Evolutionary conservation across 2,888 invertebrate species (phyloP).

Genomic region (Charanyca ferruginea): DNA sequence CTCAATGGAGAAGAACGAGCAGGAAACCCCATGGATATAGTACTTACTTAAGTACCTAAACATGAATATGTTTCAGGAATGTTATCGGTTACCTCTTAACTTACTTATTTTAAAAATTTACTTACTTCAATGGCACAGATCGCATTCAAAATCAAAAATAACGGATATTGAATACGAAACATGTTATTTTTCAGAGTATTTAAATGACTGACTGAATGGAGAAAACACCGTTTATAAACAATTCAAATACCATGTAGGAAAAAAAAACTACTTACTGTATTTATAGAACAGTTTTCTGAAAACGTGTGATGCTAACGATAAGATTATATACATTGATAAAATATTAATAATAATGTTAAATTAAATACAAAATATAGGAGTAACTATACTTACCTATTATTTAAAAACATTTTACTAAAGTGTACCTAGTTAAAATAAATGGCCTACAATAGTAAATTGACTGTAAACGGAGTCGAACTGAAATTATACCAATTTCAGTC

Average conservation of each 20-base stretch:
- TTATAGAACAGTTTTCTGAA: background rate
- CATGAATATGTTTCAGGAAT: too few relatives aligned
- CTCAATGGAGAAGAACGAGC: too few relatives aligned
- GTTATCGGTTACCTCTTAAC: too few relatives aligned
- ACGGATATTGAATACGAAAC: slow-evolving; percentile 7
- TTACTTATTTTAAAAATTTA: background rate
- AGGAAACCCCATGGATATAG: too few relatives aligned
- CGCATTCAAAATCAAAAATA: slow-evolving; percentile 7
- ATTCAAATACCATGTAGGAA: too few relatives aligned
- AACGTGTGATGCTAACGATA: slow-evolving; percentile 6
- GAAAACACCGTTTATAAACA: background rate
- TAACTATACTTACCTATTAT: background rate
- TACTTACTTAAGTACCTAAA: too few relatives aligned
- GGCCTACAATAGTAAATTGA: background rate
- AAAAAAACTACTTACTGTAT: too few relatives aligned
- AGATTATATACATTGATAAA: slow-evolving; percentile 14
- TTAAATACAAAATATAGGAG: background rate
- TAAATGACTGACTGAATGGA: background rate
- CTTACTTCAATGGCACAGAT: slow-evolving; percentile 30
- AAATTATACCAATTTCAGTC: too few relatives aligned
- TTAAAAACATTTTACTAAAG: background rate
- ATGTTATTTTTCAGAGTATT: background rate
- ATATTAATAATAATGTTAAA: background rate
- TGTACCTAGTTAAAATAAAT: slow-evolving; percentile 8
- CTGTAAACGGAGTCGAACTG: too few relatives aligned